Evolutionary conservation across 2,888 invertebrate genomes (phyloP), one percentile per base, ranked within the genome.

Genomic region (Platerodrilus igneus): DNA sequence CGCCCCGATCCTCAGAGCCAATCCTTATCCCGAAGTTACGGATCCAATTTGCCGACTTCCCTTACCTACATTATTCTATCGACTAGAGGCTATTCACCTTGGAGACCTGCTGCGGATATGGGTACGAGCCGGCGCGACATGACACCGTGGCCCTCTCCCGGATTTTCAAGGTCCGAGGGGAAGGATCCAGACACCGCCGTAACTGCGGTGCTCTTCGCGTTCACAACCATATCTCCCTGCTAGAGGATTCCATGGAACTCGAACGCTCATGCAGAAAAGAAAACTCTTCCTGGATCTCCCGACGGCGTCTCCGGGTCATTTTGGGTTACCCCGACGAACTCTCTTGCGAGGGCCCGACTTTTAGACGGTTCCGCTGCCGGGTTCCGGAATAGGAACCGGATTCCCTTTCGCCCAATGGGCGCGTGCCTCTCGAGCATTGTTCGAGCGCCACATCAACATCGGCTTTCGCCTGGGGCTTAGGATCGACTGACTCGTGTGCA

Each of bases 61-160:
- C 48, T 50, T 52, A 51, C 47, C 53, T 55, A 53, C 48, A 52
- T 79, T 78, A 73, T 70, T 77, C 75, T 72, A 75, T 74, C 72
- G 74, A 76, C 77, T 74, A 77, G 75, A 78, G 77, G 76, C 75
- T 77, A 70, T 69, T 48, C 70, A 78, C 78, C 79, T 79, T 76
- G 79, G 79, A 81, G 77, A 82, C 79, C 81, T 79, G 79, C 75
- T 81, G 79, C 78, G 78, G 79, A 77, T 79, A 77, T 78, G 73
- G 77, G 78, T 79, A 79, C 78, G 77, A 73, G 57, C 71, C 61
- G 51, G 51, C 52, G 47, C 44, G 43, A 48, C 44, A 45, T 40
- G 52, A 52, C 52, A 53, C 49, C 57, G 56, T 55, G 54, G 56
- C 57, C 56, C 57, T 59, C 56, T 55, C 56, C 53, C 53, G 55